These are phyloP conservation scores for Lithophane ornitopus DNA, from an alignment of 2,888 invertebrate genomes.

Conservation along the genomic window DNA sequence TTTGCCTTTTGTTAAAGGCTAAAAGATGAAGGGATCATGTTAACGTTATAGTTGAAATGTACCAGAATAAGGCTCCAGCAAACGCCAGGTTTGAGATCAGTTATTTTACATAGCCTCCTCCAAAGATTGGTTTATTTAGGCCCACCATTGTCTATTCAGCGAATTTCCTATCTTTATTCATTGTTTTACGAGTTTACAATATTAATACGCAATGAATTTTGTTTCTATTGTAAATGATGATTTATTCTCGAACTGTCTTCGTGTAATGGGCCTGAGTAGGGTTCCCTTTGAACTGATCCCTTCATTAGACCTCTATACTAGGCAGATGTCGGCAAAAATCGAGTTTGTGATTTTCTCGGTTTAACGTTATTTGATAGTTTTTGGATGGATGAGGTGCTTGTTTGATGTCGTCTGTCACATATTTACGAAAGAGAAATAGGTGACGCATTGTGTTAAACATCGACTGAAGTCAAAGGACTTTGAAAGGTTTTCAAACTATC, in stretches of 20 bases:
- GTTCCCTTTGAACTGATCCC: conserved; percentile 59
- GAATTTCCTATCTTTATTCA: conserved; percentile 74
- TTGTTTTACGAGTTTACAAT: conserved; percentile 66
- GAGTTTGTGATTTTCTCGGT: conserved; percentile 20
- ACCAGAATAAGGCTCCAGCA: conserved; percentile 59
- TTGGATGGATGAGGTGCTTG: background rate
- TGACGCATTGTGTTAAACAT: no score
- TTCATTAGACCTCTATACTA: conserved; percentile 35
- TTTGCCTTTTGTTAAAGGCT: no score
- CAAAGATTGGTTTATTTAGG: conserved; percentile 70
- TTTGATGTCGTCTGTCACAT: background rate
- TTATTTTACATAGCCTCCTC: conserved; percentile 67
- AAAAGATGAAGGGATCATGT: no score
- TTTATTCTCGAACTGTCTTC: conserved; percentile 67
- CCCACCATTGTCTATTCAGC: conserved; percentile 66
- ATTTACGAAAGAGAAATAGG: no score
- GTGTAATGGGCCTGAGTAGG: conserved; percentile 53
- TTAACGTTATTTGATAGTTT: conserved; percentile 12
- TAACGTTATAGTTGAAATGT: background rate
- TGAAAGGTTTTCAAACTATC: no score
- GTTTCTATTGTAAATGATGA: conserved; percentile 71
- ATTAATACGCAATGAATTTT: conserved; percentile 73
- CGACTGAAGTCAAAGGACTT: no score
- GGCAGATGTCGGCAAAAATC: conserved; percentile 38
- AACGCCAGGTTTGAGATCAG: conserved; percentile 64